phyloP scores from a whole-genome alignment of 1,140 invertebrate genomes.

The Eumaeus atala region DNA sequence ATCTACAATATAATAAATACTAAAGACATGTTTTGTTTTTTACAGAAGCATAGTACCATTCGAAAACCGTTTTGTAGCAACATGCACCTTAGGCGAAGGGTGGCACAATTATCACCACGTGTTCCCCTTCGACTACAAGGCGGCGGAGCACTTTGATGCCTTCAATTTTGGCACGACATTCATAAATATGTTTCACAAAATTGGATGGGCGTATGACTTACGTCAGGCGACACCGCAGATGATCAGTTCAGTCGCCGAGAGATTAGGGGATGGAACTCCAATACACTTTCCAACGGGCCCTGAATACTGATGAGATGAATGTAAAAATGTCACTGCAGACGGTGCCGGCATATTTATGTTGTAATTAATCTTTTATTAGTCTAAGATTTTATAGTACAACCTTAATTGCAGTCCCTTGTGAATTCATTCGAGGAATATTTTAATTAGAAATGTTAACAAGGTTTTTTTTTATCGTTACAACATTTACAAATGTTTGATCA shows the following conservation, averaged over 20 bases:
- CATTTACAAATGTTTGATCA: no score
- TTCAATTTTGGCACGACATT: slow-evolving; percentile 69
- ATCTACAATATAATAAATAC: background rate
- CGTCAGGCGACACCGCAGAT: slow-evolving; percentile 62
- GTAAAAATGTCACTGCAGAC: no score
- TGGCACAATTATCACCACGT: slow-evolving; percentile 96
- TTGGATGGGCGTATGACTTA: slow-evolving; percentile 80
- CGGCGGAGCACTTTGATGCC: slow-evolving; percentile 79
- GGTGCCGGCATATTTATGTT: no score
- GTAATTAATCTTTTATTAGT: no score
- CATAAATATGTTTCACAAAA: slow-evolving; percentile 67
- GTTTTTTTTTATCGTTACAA: no score
- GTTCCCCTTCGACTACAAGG: slow-evolving; percentile 92
- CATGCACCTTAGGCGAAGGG: slow-evolving; percentile 75
- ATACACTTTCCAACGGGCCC: slow-evolving; percentile 38
- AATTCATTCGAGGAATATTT: no score
- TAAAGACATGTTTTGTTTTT: slow-evolving; percentile 20
- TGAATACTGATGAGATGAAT: slow-evolving; percentile 14
- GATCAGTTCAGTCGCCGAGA: slow-evolving; percentile 51
- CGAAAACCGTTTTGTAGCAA: slow-evolving; percentile 75
- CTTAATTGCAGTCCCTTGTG: no score
- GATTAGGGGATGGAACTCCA: slow-evolving; percentile 55
- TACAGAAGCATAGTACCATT: slow-evolving; percentile 77
- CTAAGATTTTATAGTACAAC: no score
- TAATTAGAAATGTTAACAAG: no score